phyloP scores from a whole-genome alignment of 2,113 vertebrate genomes.

The Ia io region DNA sequence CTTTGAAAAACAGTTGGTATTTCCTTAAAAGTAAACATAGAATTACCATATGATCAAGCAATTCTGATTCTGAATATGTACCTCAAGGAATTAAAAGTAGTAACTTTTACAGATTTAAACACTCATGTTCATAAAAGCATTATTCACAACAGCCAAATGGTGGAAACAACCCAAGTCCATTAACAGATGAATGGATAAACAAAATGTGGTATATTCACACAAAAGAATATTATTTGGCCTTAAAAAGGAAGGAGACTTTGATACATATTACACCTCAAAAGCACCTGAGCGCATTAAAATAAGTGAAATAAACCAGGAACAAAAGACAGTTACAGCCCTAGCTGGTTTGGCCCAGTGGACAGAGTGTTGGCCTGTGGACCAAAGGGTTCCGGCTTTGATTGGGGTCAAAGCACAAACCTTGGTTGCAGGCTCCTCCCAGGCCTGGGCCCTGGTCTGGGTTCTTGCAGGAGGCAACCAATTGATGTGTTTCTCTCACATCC shows the following conservation, averaged over 20 bases:
- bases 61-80: not conserved
- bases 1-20: not conserved
- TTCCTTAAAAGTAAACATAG: not conserved
- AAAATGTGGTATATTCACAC: not conserved
- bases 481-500: no score
- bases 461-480: no score
- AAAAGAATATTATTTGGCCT: not conserved
- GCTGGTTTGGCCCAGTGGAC: no score
- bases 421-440: no score
- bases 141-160: not conserved
- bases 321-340: not conserved
- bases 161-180: not conserved
- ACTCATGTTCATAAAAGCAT: not conserved
- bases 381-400: no score
- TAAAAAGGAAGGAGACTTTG: not conserved
- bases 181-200: not conserved
- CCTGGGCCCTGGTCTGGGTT: no score
- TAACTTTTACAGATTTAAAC: not conserved
- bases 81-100: not conserved
- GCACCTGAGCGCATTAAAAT: not conserved
- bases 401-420: no score
- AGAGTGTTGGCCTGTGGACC: no score
- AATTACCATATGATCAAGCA: not conserved
- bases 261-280: not conserved
- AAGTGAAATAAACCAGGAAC: not conserved